Percentiles rank a stretch among this genome's conserved stretches.
These are phyloP conservation scores for Limosa lapponica DNA, from an alignment of 2,797 vertebrate species.

Conservation along the genomic window DNA sequence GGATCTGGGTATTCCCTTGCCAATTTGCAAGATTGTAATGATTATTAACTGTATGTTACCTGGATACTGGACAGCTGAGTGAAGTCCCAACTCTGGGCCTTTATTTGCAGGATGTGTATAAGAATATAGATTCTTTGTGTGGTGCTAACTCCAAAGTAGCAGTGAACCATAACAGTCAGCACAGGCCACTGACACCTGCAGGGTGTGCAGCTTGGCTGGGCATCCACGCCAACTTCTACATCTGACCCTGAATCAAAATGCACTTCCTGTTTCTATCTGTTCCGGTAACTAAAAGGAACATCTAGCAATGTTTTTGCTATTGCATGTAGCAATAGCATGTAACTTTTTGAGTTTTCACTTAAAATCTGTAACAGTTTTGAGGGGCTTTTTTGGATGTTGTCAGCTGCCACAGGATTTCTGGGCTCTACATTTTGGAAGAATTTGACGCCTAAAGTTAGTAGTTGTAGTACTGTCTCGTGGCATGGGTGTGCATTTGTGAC, in stretches of 20 bases:
- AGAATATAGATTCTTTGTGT: neutral
- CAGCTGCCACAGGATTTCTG: neutral
- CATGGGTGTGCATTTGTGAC: neutral
- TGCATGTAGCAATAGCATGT: neutral
- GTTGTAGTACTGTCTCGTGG: neutral
- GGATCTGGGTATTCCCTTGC: neutral
- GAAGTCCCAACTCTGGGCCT: neutral
- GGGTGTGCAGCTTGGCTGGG: neutral
- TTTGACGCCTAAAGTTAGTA: neutral
- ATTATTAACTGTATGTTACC: neutral
- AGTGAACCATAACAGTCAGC: neutral
- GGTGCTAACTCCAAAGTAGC: neutral
- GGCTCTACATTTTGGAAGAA: neutral
- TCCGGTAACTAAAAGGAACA: neutral
- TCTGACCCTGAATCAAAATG: neutral
- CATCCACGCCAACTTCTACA: fast-evolving
- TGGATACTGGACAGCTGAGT: neutral
- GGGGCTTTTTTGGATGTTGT: neutral
- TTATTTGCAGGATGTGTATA: neutral
- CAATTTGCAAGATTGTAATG: neutral
- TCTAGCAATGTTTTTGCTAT: neutral
- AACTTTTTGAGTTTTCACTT: neutral
- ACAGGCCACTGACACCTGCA: neutral
- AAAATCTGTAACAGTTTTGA: neutral
- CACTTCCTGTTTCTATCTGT: neutral